Percentiles rank a stretch among this genome's conserved stretches.
These are phyloP conservation scores for Hypsopygia costalis DNA, from an alignment of 2,888 invertebrate genomes.

Conservation along the genomic window DNA sequence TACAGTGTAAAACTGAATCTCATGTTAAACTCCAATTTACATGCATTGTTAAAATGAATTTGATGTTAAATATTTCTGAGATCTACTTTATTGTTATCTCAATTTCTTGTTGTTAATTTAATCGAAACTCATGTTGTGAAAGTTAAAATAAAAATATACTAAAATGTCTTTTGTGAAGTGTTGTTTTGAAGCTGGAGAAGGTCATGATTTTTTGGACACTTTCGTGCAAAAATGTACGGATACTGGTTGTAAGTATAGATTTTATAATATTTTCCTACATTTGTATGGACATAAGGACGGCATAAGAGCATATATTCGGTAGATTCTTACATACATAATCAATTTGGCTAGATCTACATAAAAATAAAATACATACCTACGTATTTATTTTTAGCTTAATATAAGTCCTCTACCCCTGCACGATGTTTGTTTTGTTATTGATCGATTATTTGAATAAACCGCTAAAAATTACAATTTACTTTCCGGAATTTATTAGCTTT, in stretches of 20 bases:
- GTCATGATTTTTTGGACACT: slow-evolving; percentile 87
- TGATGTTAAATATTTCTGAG: background rate
- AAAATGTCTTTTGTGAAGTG: slow-evolving; percentile 87
- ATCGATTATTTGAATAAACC: slow-evolving; percentile 27
- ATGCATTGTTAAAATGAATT: background rate
- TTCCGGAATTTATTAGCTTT: too few relatives aligned
- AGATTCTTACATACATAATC: too few relatives aligned
- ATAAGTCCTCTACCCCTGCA: too few relatives aligned
- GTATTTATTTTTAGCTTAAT: too few relatives aligned
- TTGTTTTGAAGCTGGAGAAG: slow-evolving; percentile 88
- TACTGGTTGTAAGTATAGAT: slow-evolving; percentile 88
- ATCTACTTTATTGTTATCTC: slow-evolving; percentile 1
- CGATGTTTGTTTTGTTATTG: slow-evolving; percentile 24
- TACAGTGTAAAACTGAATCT: too few relatives aligned
- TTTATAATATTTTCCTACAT: too few relatives aligned
- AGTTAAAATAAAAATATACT: background rate
- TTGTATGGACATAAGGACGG: too few relatives aligned
- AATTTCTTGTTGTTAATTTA: background rate
- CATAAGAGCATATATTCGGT: too few relatives aligned
- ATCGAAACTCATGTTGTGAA: background rate
- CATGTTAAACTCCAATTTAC: too few relatives aligned
- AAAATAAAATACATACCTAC: too few relatives aligned
- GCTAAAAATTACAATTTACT: slow-evolving; percentile 13
- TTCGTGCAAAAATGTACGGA: slow-evolving; percentile 90
- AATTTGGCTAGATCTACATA: too few relatives aligned